Conservation (phyloP, 2,888 invertebrate genomes). For the Apeira syringaria region DNA sequence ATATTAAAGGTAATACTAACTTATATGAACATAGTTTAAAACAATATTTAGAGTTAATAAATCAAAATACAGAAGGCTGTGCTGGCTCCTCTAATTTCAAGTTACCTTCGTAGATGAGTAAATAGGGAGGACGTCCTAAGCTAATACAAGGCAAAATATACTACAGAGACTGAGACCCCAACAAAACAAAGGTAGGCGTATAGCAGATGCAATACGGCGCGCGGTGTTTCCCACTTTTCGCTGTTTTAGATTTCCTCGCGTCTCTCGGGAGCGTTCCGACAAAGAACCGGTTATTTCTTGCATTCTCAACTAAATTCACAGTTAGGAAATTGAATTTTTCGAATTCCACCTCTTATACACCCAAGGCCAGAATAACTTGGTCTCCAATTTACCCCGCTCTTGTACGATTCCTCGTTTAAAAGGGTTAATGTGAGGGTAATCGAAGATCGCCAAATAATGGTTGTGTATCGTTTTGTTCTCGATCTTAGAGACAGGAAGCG, state of each 20-base stretch:
- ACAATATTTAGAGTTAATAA: neutral
- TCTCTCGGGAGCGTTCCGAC: slow-evolving; percentile 56
- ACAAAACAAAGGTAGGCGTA: slow-evolving; percentile 35
- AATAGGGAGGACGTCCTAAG: slow-evolving; percentile 5
- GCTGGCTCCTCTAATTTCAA: slow-evolving; percentile 2
- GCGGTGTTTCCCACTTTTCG: slow-evolving; percentile 58
- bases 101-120: neutral
- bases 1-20: no score
- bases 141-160: slow-evolving; percentile 12
- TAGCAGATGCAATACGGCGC: slow-evolving; percentile 41
- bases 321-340: slow-evolving; percentile 79
- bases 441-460: slow-evolving; percentile 42
- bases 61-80: neutral
- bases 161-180: slow-evolving; percentile 5
- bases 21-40: no score
- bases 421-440: slow-evolving; percentile 39
- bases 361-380: slow-evolving; percentile 44
- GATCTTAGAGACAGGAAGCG: slow-evolving; percentile 40
- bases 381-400: slow-evolving; percentile 34
- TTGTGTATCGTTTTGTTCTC: slow-evolving; percentile 50
- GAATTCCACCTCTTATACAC: slow-evolving; percentile 61
- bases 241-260: slow-evolving; percentile 62
- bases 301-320: slow-evolving; percentile 73
- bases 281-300: slow-evolving; percentile 67
- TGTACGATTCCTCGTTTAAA: slow-evolving; percentile 28